A percentile compares a stretch with the other conserved stretches of the same genome.
Conservation (phyloP, 1,140 invertebrate species). For the Colletes gigas region DNA sequence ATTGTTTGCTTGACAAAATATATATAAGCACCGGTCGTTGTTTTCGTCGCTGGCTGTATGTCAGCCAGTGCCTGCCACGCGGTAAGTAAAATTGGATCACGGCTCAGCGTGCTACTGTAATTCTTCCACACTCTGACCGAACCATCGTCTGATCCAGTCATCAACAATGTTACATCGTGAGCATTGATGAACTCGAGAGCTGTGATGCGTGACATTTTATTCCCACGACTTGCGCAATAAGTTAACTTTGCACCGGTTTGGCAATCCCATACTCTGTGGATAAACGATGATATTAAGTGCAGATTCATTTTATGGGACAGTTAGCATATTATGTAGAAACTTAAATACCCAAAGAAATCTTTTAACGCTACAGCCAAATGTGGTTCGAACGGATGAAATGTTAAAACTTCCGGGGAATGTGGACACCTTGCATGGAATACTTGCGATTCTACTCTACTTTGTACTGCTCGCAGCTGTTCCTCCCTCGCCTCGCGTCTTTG, state of each 20-base stretch:
- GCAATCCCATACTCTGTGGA: conserved; percentile 87
- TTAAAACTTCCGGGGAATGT: conserved; percentile 88
- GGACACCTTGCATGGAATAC: conserved; percentile 91
- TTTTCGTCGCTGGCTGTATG: conserved; percentile 78
- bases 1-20: background rate
- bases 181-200: conserved; percentile 94
- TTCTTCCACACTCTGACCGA: conserved; percentile 86
- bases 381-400: conserved; percentile 95
- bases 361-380: conserved; percentile 92
- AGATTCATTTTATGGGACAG: background rate
- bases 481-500: conserved; percentile 84
- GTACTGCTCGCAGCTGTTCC: conserved; percentile 83
- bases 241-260: conserved; percentile 85
- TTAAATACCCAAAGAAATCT: conserved; percentile 88
- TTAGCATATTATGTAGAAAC: conserved; percentile 20
- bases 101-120: conserved; percentile 77
- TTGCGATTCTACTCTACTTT: conserved; percentile 88
- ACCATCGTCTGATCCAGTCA: conserved; percentile 90
- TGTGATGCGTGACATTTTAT: conserved; percentile 85
- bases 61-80: conserved; percentile 92
- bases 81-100: conserved; percentile 86
- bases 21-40: conserved; percentile 73
- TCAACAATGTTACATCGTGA: conserved; percentile 89
- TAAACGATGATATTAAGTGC: conserved; percentile 7
- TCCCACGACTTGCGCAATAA: conserved; percentile 78